Percentiles rank a stretch among this genome's conserved stretches.
These are phyloP conservation scores for Zonotrichia leucophrys DNA, from an alignment of 2,113 vertebrate genomes.

Conservation along the genomic window DNA sequence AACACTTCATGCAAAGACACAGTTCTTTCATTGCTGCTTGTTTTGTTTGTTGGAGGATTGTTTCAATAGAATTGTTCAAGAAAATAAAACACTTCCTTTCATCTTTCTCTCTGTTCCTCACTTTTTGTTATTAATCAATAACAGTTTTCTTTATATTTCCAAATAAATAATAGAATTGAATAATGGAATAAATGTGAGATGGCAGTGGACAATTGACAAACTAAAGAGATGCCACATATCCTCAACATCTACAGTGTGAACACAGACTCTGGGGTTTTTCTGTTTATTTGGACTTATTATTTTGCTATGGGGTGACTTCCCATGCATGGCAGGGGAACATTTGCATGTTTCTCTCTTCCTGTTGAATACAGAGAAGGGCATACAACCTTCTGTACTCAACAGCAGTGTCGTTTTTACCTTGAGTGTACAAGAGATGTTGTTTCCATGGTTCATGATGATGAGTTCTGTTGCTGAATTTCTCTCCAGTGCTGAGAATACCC, in stretches of 20 bases:
- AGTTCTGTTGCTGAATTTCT: neutral
- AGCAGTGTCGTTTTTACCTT: neutral
- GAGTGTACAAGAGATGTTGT: neutral
- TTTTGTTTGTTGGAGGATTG: neutral
- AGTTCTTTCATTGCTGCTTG: neutral
- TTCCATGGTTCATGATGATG: neutral
- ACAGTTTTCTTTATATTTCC: neutral
- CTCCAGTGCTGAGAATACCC: conserved; percentile 83
- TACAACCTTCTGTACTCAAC: neutral
- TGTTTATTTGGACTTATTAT: neutral
- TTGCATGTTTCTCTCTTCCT: neutral
- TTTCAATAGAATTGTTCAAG: neutral
- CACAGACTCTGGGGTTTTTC: neutral
- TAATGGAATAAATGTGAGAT: neutral
- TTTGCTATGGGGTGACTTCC: neutral
- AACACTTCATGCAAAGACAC: neutral
- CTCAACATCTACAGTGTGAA: neutral
- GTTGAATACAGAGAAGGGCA: neutral
- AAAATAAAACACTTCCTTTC: neutral
- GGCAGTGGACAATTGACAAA: neutral
- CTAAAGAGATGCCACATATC: neutral
- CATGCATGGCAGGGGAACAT: neutral
- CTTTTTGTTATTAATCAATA: neutral
- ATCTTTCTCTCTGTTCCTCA: neutral
- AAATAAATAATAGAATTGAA: neutral